Evolutionary conservation across 2,797 vertebrate species (phyloP).

Genomic region (Glossophaga mutica): DNA sequence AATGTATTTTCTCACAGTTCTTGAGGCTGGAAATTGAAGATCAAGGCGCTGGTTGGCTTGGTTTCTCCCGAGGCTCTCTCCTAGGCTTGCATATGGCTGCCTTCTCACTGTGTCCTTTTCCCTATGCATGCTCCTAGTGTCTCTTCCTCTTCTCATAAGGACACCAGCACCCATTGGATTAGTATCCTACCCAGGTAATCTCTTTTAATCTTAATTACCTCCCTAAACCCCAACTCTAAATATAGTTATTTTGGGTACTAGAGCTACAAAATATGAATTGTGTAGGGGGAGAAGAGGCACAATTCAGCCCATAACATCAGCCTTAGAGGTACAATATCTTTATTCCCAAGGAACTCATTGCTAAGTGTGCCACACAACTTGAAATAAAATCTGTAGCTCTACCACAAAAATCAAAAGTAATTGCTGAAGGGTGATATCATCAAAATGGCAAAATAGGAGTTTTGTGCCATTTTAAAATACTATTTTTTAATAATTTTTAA

Average conservation of each 20-base stretch:
- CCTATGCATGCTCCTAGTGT: not conserved
- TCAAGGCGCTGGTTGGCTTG: not conserved
- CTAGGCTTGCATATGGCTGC: not conserved
- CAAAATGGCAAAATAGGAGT: not conserved
- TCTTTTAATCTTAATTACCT: not conserved
- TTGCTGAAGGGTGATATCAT: not conserved
- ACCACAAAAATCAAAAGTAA: not conserved
- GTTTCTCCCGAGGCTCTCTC: not conserved
- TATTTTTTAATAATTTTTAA: not conserved
- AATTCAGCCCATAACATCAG: not conserved
- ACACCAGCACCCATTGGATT: not conserved
- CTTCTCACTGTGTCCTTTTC: not conserved
- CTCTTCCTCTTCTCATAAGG: not conserved
- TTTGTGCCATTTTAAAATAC: not conserved
- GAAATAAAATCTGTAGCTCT: not conserved
- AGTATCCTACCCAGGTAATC: not conserved
- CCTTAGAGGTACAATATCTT: not conserved
- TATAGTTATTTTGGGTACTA: not conserved
- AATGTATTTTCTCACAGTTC: not conserved
- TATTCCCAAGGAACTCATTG: conserved; percentile 6
- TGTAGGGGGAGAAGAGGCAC: not conserved
- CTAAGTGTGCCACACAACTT: not conserved
- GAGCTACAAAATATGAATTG: not conserved
- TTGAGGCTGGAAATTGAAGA: not conserved
- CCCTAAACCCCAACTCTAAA: not conserved